phyloP scores from a whole-genome alignment of 2,113 vertebrate genomes.

The Oreochromis aureus region DNA sequence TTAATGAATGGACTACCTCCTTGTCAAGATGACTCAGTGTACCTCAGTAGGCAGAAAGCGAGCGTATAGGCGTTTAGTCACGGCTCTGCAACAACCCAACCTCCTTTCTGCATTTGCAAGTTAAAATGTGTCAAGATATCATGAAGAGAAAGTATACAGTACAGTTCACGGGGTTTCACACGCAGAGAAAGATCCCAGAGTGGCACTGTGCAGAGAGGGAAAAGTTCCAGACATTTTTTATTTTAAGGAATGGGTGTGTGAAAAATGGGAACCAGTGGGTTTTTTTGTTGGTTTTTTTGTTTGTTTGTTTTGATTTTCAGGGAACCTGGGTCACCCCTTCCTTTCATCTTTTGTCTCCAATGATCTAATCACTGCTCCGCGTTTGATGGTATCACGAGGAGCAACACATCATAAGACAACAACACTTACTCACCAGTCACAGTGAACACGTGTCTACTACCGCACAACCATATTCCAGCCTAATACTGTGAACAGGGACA shows the following conservation, averaged over 20 bases:
- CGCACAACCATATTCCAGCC: constrained; percentile 68
- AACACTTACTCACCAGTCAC: constrained; percentile 50
- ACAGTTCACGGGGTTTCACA: constrained; percentile 25
- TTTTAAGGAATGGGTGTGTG: constrained; percentile 6
- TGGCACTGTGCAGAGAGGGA: constrained; percentile 7
- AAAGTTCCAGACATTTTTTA: constrained; percentile 14
- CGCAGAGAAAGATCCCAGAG: constrained; percentile 35
- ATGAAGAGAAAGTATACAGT: constrained; percentile 37
- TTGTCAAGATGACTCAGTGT: neutral
- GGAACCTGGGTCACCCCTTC: constrained; percentile 70
- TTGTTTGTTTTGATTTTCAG: constrained; percentile 1
- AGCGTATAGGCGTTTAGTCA: neutral
- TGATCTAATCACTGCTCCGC: constrained; percentile 26
- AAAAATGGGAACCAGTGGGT: constrained; percentile 26
- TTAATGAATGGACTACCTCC: neutral
- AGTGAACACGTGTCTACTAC: constrained; percentile 66
- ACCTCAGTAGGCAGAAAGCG: constrained; percentile 2
- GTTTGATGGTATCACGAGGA: constrained; percentile 42
- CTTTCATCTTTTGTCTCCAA: constrained; percentile 45
- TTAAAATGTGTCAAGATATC: constrained; percentile 3
- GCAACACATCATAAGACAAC: constrained; percentile 48
- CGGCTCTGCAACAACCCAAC: neutral
- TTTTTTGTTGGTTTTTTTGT: neutral
- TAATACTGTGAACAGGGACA: constrained; percentile 64
- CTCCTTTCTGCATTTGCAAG: constrained; percentile 1